Evolutionary conservation across 2,888 invertebrate species (phyloP), one percentile per base, ranked within the genome.

Genomic region (Notodromas monacha): DNA sequence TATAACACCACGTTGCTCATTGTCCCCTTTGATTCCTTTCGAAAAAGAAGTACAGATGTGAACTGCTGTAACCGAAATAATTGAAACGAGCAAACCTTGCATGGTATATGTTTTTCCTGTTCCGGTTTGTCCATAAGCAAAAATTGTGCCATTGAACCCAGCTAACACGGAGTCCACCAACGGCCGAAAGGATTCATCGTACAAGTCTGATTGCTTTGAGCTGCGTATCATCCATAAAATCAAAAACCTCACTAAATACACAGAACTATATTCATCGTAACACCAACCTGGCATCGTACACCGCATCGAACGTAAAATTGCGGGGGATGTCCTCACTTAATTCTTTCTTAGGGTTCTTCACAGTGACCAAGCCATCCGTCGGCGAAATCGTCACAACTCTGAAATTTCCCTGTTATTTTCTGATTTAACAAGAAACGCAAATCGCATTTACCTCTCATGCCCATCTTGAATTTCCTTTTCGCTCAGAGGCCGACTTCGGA

Each of bases 51-150:
- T 21, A 21, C n/a, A 6, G n/a, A 21, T 21, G n/a, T n/a, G 21
- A 8, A n/a, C 21, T 8, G 21, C 8, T 21, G 8, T 21, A 21
- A 6, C n/a, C n/a, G n/a, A 21, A 21, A 21, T n/a, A 21, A 21
- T 21, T 6, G n/a, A 8, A 6, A 21, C 21, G n/a, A 27, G 5
- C 30, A 31, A 38, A 51, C 63, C 64, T 49, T 63, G 62, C 63
- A 65, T 65, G 5, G 63, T 64, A 41, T 52, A 61, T 4, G 63
- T 65, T 45, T 65, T 64, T 31, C 89, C 92, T 1, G 92, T 89
- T 36, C 92, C 92, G 0, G 96, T 96, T 55, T 96, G 96, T 0
- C 92, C 96, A 50, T 96, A 96, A 2, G 92, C 96, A 56, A 96
- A 92, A 39, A 96, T 86, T 41, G 92, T 96, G 10, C 92, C 89